Evolutionary conservation across 1,140 invertebrate species (phyloP).

Genomic region (Eulimnadia texana): DNA sequence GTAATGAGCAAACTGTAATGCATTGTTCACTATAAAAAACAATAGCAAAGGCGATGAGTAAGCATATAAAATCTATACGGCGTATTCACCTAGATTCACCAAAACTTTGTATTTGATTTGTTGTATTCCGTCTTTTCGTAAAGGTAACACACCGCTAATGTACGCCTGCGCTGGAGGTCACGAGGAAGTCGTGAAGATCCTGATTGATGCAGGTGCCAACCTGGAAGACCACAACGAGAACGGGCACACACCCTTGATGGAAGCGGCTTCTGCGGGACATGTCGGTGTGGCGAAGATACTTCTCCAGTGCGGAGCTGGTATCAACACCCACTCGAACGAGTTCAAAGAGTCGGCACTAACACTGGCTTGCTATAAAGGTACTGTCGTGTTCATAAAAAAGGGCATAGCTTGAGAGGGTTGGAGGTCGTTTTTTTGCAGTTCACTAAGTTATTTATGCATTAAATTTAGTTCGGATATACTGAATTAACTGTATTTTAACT

Average conservation of each 20-base stretch:
- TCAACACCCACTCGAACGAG: conserved; percentile 97
- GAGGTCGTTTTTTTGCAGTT: too few species aligned
- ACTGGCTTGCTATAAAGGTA: conserved; percentile 86
- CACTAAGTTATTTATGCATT: too few species aligned
- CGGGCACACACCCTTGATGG: conserved; percentile 97
- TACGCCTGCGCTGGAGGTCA: conserved; percentile 95
- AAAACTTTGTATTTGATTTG: too few species aligned
- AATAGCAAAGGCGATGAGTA: too few species aligned
- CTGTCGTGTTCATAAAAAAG: too few species aligned
- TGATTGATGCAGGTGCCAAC: conserved; percentile 81
- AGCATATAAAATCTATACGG: too few species aligned
- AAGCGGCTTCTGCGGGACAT: conserved; percentile 92
- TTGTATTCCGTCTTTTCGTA: conserved; percentile 16
- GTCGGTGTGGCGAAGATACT: conserved; percentile 86
- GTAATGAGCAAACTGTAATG: too few species aligned
- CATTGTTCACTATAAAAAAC: too few species aligned
- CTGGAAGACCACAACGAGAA: conserved; percentile 98
- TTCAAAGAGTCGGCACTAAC: conserved; percentile 94
- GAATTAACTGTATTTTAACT: too few species aligned
- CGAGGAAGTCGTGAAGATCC: conserved; percentile 72
- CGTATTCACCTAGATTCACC: too few species aligned
- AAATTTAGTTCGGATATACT: too few species aligned
- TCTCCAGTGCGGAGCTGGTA: conserved; percentile 80
- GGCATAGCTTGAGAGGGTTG: too few species aligned
- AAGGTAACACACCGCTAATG: conserved; percentile 93